Evolutionary conservation across 2,113 vertebrate genomes (phyloP), one percentile per base, ranked within the genome.

Genomic region (Nycticorax nycticorax): DNA sequence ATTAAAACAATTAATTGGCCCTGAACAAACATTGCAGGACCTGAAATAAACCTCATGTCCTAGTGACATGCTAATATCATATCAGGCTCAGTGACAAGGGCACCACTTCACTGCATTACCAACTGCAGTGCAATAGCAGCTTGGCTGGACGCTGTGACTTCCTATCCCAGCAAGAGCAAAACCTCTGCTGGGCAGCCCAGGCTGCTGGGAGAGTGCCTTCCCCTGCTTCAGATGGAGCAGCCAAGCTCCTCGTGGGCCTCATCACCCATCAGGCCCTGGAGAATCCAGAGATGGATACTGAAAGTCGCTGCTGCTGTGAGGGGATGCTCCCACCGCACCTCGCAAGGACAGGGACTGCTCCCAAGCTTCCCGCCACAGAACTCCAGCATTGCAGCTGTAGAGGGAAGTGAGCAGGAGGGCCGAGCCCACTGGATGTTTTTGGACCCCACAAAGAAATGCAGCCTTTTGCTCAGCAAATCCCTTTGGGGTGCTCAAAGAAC

Each of bases 301-400:
- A 64, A 47, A 6, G 8, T 52, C 15, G 7, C 26, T 12, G 52
- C 22, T 55, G 2, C 48, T 52, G 6, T 47, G 45, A 6, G 0
- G 0, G 10, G 41, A 4, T 52, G 10, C 30, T 78, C 22, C 50
- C 16, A 37, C 10, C 0, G 1, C 19, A 33, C 2, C 9, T 28
- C 39, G 55, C 14, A n/a, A 14, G 12, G 21, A 32, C 18, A 39
- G 16, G 8, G n/a, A 19, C 45, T 1, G 0, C 14, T 39, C 9
- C 45, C 1, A 3, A 56, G 14, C 11, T 39, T 5, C 2, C 2
- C 13, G 3, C 8, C 1, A 24, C 2, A 4, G 59, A 55, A 64
- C 20, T 37, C 15, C 39, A 69, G 33, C 32, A 16, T 2, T 82
- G 66, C 33, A 82, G 10, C 21, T 23, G 9, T 4, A 79, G 41